These are phyloP conservation scores for Myioborus melanocephalus DNA, from an alignment of 2,797 vertebrate genomes.

Conservation along the genomic window DNA sequence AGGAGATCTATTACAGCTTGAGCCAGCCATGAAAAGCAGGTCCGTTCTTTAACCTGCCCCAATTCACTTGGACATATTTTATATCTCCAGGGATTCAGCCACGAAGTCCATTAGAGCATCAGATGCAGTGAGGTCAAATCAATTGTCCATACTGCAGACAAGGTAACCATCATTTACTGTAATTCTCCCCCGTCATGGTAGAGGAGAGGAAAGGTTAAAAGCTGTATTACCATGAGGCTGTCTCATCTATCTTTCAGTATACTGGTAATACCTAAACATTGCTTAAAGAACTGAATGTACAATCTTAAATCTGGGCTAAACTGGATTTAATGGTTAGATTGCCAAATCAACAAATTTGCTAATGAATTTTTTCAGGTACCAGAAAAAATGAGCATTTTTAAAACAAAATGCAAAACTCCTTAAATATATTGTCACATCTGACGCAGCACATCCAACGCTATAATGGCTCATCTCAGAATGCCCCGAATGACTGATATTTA, in stretches of 20 bases:
- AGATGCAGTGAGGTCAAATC: conserved; percentile 85
- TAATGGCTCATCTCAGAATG: neutral
- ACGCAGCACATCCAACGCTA: neutral
- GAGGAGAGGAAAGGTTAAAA: conserved; percentile 91
- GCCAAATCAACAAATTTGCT: neutral
- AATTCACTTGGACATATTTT: conserved; percentile 75
- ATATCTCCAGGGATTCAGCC: conserved; percentile 80
- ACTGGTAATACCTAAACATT: conserved; percentile 66
- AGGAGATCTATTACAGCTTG: conserved; percentile 63
- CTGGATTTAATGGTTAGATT: neutral
- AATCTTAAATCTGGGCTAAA: conserved; percentile 15
- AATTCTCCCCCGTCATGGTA: conserved; percentile 85
- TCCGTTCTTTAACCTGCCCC: conserved; percentile 73
- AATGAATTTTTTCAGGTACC: neutral
- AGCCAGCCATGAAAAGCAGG: conserved; percentile 62
- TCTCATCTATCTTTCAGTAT: conserved; percentile 79
- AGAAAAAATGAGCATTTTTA: neutral
- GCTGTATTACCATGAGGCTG: conserved; percentile 65
- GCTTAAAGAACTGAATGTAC: conserved; percentile 49
- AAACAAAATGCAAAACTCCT: neutral
- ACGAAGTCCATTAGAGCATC: conserved; percentile 82
- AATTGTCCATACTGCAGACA: conserved; percentile 81
- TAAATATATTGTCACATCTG: neutral
- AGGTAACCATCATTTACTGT: conserved; percentile 88
- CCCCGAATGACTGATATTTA: neutral